Conservation (phyloP, 2,113 vertebrate species). For the Deroptyus accipitrinus region DNA sequence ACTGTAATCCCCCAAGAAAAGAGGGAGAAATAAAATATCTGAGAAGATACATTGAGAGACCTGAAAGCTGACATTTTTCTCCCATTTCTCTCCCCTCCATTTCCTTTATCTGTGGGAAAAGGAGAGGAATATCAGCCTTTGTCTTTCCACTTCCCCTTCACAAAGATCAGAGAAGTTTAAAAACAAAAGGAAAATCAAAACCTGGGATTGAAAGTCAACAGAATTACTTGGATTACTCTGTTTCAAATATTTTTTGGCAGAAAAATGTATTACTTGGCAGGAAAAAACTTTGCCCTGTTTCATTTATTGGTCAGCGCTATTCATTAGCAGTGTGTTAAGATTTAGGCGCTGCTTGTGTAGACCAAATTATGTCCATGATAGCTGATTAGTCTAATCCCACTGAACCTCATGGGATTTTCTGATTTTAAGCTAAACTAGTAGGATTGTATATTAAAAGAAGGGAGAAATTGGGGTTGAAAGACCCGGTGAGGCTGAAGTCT, state of each 20-base stretch:
- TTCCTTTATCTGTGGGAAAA: not conserved
- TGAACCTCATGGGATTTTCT: not conserved
- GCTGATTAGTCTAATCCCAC: not conserved
- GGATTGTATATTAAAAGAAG: not conserved
- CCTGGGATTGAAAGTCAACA: not conserved
- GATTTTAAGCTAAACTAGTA: not conserved
- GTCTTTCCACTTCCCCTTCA: not conserved
- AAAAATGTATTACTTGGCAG: constrained; percentile 12
- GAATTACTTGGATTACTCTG: constrained; percentile 8
- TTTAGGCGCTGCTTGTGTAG: not conserved
- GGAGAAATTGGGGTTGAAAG: not conserved
- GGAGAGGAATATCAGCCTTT: not conserved
- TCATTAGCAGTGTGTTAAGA: not conserved
- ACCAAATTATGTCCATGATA: not conserved
- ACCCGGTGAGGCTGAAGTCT: not conserved
- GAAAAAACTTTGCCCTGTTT: not conserved
- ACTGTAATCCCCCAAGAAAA: not conserved
- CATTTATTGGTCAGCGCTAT: not conserved
- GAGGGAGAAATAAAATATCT: not conserved
- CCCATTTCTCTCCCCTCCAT: not conserved
- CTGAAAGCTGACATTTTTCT: not conserved
- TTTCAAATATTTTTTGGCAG: constrained; percentile 5
- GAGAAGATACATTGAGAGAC: not conserved
- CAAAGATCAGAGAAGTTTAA: not conserved
- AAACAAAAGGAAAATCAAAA: constrained; percentile 6